phyloP scores from a whole-genome alignment of 2,113 vertebrate species.

The Gadus macrocephalus region DNA sequence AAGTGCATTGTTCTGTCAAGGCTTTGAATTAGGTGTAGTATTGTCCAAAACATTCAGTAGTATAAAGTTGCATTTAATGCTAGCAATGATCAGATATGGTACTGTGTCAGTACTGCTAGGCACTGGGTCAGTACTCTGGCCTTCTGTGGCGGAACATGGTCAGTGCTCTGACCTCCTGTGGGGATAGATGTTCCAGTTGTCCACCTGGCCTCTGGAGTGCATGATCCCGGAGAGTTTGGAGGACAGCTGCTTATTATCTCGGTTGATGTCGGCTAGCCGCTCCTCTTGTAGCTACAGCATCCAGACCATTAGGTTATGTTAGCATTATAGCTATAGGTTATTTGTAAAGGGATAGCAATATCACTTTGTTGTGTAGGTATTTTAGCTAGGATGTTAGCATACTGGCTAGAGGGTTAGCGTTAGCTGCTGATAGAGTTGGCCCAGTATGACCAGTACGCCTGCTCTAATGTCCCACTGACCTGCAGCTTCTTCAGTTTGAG shows the following conservation, averaged over 20 bases:
- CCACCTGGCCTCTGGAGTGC: slow-evolving; percentile 66
- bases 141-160: not conserved
- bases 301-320: not conserved
- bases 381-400: not conserved
- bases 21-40: too few species aligned
- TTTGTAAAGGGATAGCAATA: too few species aligned
- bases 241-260: slow-evolving; percentile 67
- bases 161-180: not conserved
- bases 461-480: slow-evolving; percentile 30
- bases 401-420: too few species aligned
- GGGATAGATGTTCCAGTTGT: slow-evolving; percentile 69
- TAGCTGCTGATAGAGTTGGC: not conserved
- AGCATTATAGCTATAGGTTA: too few species aligned
- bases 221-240: slow-evolving; percentile 64
- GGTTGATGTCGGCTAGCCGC: slow-evolving; percentile 52
- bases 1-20: too few species aligned
- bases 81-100: too few species aligned
- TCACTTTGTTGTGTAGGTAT: not conserved
- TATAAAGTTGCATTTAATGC: too few species aligned
- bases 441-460: slow-evolving; percentile 1
- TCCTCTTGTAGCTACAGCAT: slow-evolving; percentile 66
- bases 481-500: slow-evolving; percentile 71
- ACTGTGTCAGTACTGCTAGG: slow-evolving; percentile 17
- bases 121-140: too few species aligned
- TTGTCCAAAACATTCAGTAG: too few species aligned